These are phyloP conservation scores for Anastrepha ludens DNA, from an alignment of 1,140 invertebrate genomes.

Conservation along the genomic window DNA sequence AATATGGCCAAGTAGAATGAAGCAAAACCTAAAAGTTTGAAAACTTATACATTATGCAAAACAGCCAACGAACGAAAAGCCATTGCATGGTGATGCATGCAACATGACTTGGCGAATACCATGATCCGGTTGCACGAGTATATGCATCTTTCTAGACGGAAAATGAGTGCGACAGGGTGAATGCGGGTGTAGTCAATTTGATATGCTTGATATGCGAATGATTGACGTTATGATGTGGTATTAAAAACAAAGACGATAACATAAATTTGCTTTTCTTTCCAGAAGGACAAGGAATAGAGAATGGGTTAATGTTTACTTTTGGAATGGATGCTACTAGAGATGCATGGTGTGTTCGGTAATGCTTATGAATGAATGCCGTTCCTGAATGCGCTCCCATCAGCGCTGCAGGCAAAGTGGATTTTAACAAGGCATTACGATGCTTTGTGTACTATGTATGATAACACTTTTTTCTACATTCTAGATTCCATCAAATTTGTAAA, in stretches of 20 bases:
- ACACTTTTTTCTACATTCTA: not conserved
- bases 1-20: slow-evolving; percentile 8
- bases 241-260: slow-evolving; percentile 26
- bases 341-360: not conserved
- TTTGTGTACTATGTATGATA: not conserved
- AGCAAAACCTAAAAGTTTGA: slow-evolving; percentile 17
- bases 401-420: slow-evolving; percentile 24
- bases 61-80: not conserved
- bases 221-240: slow-evolving; percentile 43
- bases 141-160: not conserved
- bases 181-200: not conserved
- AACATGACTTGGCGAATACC: not conserved
- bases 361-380: slow-evolving; percentile 15
- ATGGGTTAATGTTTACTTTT: slow-evolving; percentile 5
- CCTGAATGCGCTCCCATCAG: not conserved
- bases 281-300: not conserved
- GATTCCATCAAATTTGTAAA: not conserved
- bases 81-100: slow-evolving; percentile 20
- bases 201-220: slow-evolving; percentile 43
- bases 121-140: not conserved
- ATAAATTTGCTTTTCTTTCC: slow-evolving; percentile 4
- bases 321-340: not conserved
- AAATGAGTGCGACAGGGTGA: not conserved
- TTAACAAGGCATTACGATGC: not conserved
- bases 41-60: slow-evolving; percentile 43